phyloP scores from a whole-genome alignment of 2,797 vertebrate genomes.

The Anableps anableps region DNA sequence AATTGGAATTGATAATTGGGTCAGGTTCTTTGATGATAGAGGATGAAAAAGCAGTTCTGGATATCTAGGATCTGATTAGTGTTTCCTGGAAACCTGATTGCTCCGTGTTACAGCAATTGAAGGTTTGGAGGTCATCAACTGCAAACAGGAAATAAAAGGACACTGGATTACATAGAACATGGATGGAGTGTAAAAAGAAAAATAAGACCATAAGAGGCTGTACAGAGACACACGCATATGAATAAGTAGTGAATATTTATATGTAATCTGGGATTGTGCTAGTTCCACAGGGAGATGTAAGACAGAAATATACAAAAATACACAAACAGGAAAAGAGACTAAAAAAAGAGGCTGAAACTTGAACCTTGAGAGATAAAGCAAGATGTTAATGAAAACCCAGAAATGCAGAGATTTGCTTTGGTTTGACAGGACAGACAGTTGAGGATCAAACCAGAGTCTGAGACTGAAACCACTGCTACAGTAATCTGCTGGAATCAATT shows the following conservation, averaged over 20 bases:
- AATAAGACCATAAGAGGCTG: constrained; percentile 27
- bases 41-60: constrained; percentile 41
- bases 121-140: constrained; percentile 48
- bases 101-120: constrained; percentile 55
- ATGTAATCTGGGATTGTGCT: constrained; percentile 78
- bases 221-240: constrained; percentile 1
- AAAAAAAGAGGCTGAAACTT: constrained; percentile 54
- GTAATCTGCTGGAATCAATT: constrained; percentile 39
- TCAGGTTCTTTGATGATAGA: constrained; percentile 46
- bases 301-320: constrained; percentile 37
- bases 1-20: constrained; percentile 57
- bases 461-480: constrained; percentile 36
- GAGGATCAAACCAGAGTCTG: constrained; percentile 18
- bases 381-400: constrained; percentile 65
- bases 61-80: constrained; percentile 64
- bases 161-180: constrained; percentile 57
- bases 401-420: constrained; percentile 64
- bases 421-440: constrained; percentile 46
- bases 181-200: constrained; percentile 44
- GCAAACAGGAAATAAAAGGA: constrained; percentile 51
- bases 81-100: constrained; percentile 47
- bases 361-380: constrained; percentile 66
- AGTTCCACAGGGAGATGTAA: constrained; percentile 36
- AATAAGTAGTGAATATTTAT: constrained; percentile 27
- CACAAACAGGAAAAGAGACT: constrained; percentile 28